Evolutionary conservation across 2,888 invertebrate species (phyloP).

Genomic region (Neuroscelio doddi): DNA sequence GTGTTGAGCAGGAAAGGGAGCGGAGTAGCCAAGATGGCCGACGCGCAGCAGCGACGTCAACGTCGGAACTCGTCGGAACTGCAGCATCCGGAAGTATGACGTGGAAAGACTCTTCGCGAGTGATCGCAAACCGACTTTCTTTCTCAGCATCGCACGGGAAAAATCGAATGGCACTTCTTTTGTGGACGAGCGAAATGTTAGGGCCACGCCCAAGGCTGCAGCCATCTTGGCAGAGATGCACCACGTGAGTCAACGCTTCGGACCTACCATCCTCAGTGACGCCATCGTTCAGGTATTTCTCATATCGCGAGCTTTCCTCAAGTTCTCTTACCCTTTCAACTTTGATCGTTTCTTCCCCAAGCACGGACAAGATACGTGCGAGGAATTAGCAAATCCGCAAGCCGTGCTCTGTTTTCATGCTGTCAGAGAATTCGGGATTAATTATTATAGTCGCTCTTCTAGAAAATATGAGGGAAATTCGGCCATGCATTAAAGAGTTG

Average conservation of each 20-base stretch:
- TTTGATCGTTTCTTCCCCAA: slow-evolving; percentile 1
- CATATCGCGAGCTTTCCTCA: slow-evolving; percentile 18
- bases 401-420: neutral
- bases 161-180: neutral
- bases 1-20: slow-evolving; percentile 53
- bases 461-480: neutral
- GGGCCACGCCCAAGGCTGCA: slow-evolving; percentile 69
- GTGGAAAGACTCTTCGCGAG: slow-evolving; percentile 18
- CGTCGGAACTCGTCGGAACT: slow-evolving; percentile 56
- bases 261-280: slow-evolving; percentile 24
- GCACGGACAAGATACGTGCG: slow-evolving; percentile 1
- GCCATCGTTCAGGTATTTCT: slow-evolving; percentile 56
- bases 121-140: slow-evolving; percentile 9
- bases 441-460: neutral
- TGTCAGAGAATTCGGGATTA: neutral
- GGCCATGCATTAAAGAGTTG: neutral
- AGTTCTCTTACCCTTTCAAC: slow-evolving; percentile 1
- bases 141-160: slow-evolving; percentile 5
- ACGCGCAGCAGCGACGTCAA: slow-evolving; percentile 51
- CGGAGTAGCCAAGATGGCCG: slow-evolving; percentile 63
- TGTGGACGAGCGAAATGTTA: slow-evolving; percentile 17
- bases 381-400: neutral
- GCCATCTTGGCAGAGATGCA: slow-evolving; percentile 68
- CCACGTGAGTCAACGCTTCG: slow-evolving; percentile 62
- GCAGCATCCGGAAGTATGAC: slow-evolving; percentile 39